These are phyloP conservation scores for Leptodirus hochenwartii DNA, from an alignment of 2,888 invertebrate species.

Conservation along the genomic window DNA sequence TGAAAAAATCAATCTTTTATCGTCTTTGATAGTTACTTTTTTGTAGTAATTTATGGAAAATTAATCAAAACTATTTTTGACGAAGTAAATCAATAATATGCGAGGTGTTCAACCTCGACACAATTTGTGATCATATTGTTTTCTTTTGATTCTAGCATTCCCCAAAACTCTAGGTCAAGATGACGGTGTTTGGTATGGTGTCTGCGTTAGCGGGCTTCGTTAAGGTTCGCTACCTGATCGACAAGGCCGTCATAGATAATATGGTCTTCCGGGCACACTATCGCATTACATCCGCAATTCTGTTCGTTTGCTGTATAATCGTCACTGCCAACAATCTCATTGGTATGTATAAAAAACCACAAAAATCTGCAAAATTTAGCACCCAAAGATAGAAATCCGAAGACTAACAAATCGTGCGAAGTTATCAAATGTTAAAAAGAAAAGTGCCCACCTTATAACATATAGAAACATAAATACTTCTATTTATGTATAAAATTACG, in stretches of 20 bases:
- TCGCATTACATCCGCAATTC: conserved; percentile 67
- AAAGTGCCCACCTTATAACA: too few species aligned
- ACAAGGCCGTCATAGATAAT: conserved; percentile 79
- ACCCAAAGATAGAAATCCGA: not conserved
- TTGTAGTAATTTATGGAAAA: too few species aligned
- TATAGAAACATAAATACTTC: too few species aligned
- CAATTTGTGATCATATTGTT: conserved; percentile 4
- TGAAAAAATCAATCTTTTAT: too few species aligned
- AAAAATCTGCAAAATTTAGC: not conserved
- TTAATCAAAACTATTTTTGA: too few species aligned
- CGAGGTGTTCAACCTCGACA: too few species aligned
- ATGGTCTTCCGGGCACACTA: conserved; percentile 81
- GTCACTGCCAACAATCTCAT: conserved; percentile 80
- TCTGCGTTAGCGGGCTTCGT: conserved; percentile 81
- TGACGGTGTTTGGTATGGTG: conserved; percentile 71
- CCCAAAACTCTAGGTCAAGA: conserved; percentile 31
- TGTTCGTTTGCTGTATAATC: conserved; percentile 73
- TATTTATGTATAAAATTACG: too few species aligned
- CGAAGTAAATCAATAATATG: too few species aligned
- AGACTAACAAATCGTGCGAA: too few species aligned
- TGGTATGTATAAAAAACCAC: conserved; percentile 47
- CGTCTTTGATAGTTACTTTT: too few species aligned
- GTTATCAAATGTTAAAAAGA: too few species aligned
- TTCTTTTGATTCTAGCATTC: conserved; percentile 13
- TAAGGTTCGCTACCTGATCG: conserved; percentile 74